Evolutionary conservation across 1,140 invertebrate genomes (phyloP).

Genomic region (Dinoponera quadriceps): DNA sequence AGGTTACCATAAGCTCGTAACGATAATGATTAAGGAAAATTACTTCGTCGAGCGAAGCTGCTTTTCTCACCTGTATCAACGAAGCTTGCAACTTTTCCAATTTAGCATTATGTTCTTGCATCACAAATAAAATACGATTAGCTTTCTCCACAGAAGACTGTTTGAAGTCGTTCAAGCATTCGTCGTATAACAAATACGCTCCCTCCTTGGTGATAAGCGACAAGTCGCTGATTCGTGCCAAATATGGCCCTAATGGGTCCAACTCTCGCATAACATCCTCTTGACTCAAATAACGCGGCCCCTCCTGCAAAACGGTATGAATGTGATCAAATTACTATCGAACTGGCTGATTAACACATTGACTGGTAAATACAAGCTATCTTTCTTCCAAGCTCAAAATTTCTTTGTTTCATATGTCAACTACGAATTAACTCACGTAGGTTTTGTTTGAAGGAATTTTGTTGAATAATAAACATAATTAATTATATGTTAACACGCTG

Average conservation of each 20-base stretch:
- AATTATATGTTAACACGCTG: too few relatives aligned
- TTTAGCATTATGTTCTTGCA: conserved; percentile 80
- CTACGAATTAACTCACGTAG: too few relatives aligned
- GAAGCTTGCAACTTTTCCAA: conserved; percentile 66
- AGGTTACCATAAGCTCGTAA: too few relatives aligned
- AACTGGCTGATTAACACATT: too few relatives aligned
- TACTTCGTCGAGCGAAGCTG: not conserved
- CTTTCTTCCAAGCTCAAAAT: too few relatives aligned
- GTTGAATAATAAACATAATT: too few relatives aligned
- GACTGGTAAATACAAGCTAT: too few relatives aligned
- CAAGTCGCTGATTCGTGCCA: conserved; percentile 85
- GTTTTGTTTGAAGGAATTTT: too few relatives aligned
- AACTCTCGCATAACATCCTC: conserved; percentile 79
- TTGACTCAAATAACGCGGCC: conserved; percentile 50
- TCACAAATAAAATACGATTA: conserved; percentile 85
- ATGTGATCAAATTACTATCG: not conserved
- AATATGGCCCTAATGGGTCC: conserved; percentile 87
- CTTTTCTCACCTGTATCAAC: conserved; percentile 71
- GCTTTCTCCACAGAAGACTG: conserved; percentile 84
- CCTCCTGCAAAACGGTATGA: not conserved
- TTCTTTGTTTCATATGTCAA: too few relatives aligned
- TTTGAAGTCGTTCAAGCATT: conserved; percentile 87
- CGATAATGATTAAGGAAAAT: conserved; percentile 17
- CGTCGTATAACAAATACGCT: conserved; percentile 81
- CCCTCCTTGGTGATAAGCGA: conserved; percentile 76